Evolutionary conservation across 2,797 vertebrate genomes (phyloP), one percentile per base, ranked within the genome.

Genomic region (Sparus aurata): DNA sequence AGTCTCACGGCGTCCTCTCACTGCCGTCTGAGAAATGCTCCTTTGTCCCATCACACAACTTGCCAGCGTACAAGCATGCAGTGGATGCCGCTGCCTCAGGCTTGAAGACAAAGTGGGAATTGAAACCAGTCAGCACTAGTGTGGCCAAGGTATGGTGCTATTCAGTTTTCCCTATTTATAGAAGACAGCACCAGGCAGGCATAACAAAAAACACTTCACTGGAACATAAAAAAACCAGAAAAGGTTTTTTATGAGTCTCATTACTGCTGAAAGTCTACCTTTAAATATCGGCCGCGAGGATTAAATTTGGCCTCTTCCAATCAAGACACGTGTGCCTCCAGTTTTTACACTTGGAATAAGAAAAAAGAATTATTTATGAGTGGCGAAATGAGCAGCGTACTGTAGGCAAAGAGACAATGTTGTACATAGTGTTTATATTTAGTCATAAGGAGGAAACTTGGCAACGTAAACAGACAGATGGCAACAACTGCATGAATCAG

Each of bases 11-110:
- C 6, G 4, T 69, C 69, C 54, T 59, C 46, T 47, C 84, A 43
- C 59, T 63, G 58, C 78, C 41, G 27, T 77, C 57, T 79, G 63
- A 83, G 79, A 89, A 87, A 75, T 46, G 45, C 62, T 55, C 55
- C 79, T 75, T 87, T 90, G 84, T 89, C 77, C 3, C 13, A 27
- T 57, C 49, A 73, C 45, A 75, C 38, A 84, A n/a, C 52, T 81
- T 69, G 38, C 38, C 38, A 64, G 38, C 2, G 1, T 22, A 73
- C 25, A 49, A 54, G 62, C 81, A 62, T 57, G 71, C 63, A 69
- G 53, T 75, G 62, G 68, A 64, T 15, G 43, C 71, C 30, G 62
- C 43, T 65, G 73, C 77, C 69, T 61, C 30, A 8, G 79, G 78
- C 74, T 58, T 71, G 63, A 66, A 30, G 60, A 73, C 53, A 71